A percentile compares a stretch with the other conserved stretches of the same genome.
Evolutionary conservation across 2,888 invertebrate species (phyloP).

Genomic region (Plagiodera versicolora): DNA sequence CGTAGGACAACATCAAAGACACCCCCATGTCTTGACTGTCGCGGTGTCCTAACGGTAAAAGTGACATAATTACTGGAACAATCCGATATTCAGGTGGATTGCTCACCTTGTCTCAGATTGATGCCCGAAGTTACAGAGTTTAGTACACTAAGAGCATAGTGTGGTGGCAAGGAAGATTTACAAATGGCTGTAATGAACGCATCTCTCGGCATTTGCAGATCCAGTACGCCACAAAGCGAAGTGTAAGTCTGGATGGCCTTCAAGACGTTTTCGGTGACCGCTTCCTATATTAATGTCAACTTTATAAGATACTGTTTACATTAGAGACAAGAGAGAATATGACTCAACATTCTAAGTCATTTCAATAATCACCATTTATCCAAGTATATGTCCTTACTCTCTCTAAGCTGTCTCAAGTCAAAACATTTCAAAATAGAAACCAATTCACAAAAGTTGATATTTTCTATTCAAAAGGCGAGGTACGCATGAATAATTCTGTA

Average conservation of each 20-base stretch:
- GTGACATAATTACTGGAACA: too few relatives aligned
- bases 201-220: slow-evolving; percentile 79
- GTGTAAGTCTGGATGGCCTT: slow-evolving; percentile 90
- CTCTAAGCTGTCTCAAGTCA: too few relatives aligned
- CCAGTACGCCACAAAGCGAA: slow-evolving; percentile 84
- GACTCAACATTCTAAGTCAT: too few relatives aligned
- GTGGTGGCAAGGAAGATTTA: slow-evolving; percentile 93
- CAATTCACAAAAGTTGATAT: too few relatives aligned
- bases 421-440: too few relatives aligned
- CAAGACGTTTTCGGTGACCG: slow-evolving; percentile 86
- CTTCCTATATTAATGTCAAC: slow-evolving; percentile 59
- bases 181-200: slow-evolving; percentile 94
- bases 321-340: too few relatives aligned
- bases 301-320: neutral
- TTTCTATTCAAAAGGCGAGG: too few relatives aligned
- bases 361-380: too few relatives aligned
- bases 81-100: neutral
- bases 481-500: too few relatives aligned
- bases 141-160: slow-evolving; percentile 89
- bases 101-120: slow-evolving; percentile 42
- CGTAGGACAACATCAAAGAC: slow-evolving; percentile 57
- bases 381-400: too few relatives aligned
- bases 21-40: slow-evolving; percentile 59
- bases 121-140: slow-evolving; percentile 64
- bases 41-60: slow-evolving; percentile 53